Base-by-base conservation (phyloP, 2,797 vertebrate species). In the Gadopsis bispinosus region DNA sequence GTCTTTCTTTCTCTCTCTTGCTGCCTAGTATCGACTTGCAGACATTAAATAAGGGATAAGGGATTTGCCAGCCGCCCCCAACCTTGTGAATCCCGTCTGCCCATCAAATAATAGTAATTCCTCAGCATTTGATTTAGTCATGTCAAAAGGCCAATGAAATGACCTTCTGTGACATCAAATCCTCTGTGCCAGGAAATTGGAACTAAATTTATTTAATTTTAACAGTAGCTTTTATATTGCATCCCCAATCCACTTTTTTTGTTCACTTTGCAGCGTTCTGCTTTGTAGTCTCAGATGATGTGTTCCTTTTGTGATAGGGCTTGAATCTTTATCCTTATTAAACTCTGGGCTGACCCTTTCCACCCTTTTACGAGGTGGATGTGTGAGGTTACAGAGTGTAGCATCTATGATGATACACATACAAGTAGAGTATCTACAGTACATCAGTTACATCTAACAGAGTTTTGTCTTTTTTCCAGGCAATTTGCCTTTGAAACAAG, bases 91-190 rank as follows among this genome's bases (percentile, higher is more conserved):
- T 90, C 83, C 86, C 50, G 65, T 82, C 83, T 84, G 70, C 75
- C 88, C 79, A 86, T 93, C 84, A 92, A 91, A 92, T 90, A 83
- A 87, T 85, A 75, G 84, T 78, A 84, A 91, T 91, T 90, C 72
- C 85, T 88, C 87, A 83, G 91, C 82, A 86, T 93, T 93, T 90
- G 88, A 92, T 91, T 90, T 78, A 88, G 90, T 86, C 86, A 81
- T 93, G 92, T 93, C 93, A 94, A 94, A 93, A 93, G 89, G 93
- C 87, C 90, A 92, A 92, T 88, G 85, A 87, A 90, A 89, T 90
- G 84, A 90, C 90, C 81, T 74, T 78, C 79, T 76, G 67, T 83
- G 81, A 89, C 87, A 86, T 83, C 77, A 91, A 93, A 94, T 92
- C 91, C 77, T 92, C 89, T 87, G 81, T 86, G 82, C 80, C 45